Evolutionary conservation across 2,888 invertebrate genomes (phyloP).

Genomic region (Phyllotreta cruciferae): DNA sequence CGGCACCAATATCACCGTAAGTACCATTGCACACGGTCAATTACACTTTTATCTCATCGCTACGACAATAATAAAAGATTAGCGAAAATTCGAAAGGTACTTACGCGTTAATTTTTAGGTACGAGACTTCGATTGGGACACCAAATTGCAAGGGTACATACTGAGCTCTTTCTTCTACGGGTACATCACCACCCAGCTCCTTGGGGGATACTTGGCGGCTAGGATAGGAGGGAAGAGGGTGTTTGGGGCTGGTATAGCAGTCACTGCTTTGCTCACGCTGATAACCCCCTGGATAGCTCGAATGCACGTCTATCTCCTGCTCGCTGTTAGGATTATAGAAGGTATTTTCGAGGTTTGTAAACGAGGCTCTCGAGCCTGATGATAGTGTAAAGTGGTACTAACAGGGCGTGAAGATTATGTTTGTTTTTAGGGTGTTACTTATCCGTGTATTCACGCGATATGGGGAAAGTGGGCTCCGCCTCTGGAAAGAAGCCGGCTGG

Average conservation of each 20-base stretch:
- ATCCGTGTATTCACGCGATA: constrained; percentile 82
- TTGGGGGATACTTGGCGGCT: constrained; percentile 84
- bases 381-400: background rate
- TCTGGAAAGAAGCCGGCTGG: constrained; percentile 77
- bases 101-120: background rate
- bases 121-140: constrained; percentile 81
- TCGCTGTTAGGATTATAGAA: constrained; percentile 68
- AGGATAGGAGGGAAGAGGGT: constrained; percentile 86
- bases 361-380: background rate
- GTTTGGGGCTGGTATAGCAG: constrained; percentile 78
- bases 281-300: constrained; percentile 81
- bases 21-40: constrained; percentile 43
- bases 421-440: constrained; percentile 71
- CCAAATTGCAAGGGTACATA: constrained; percentile 77
- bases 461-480: constrained; percentile 87
- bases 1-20: constrained; percentile 69
- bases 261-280: constrained; percentile 80
- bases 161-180: constrained; percentile 91
- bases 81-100: background rate
- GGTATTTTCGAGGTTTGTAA: constrained; percentile 52
- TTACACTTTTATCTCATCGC: background rate
- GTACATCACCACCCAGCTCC: constrained; percentile 82
- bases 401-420: too few relatives aligned
- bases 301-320: constrained; percentile 72
- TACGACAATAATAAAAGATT: background rate